Conservation (phyloP, 53 echinoderm and acorn worm genomes). For the Paracentrotus lividus region DNA sequence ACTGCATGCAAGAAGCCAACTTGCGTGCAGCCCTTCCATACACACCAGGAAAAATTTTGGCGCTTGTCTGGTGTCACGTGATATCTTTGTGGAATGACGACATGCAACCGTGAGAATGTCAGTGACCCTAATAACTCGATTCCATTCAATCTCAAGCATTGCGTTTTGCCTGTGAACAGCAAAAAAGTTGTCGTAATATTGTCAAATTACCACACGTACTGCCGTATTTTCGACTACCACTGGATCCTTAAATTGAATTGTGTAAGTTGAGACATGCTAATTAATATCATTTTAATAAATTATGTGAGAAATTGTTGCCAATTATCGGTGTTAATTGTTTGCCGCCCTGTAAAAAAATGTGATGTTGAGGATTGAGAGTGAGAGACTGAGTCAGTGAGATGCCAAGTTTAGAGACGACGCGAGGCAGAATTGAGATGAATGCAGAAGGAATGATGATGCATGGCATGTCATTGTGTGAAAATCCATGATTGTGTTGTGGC, state of each 20-base stretch:
- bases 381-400: too few species aligned
- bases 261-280: background rate
- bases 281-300: background rate
- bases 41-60: background rate
- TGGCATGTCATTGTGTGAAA: too few species aligned
- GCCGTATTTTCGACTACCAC: background rate
- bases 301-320: background rate
- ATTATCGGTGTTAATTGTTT: too few species aligned
- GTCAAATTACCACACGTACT: background rate
- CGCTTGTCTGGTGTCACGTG: conserved; percentile 44
- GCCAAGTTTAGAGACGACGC: too few species aligned
- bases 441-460: too few species aligned
- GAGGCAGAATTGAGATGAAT: too few species aligned
- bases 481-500: too few species aligned
- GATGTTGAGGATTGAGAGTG: too few species aligned
- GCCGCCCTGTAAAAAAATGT: too few species aligned
- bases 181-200: background rate
- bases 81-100: conserved; percentile 46
- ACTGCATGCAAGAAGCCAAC: too few species aligned
- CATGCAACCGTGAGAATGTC: conserved; percentile 44
- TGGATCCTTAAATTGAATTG: background rate
- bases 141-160: background rate
- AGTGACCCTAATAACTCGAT: conserved; percentile 17
- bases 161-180: background rate
- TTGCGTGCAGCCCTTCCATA: too few species aligned